Conservation (phyloP, 1,140 invertebrate species). For the Euura lappo region DNA sequence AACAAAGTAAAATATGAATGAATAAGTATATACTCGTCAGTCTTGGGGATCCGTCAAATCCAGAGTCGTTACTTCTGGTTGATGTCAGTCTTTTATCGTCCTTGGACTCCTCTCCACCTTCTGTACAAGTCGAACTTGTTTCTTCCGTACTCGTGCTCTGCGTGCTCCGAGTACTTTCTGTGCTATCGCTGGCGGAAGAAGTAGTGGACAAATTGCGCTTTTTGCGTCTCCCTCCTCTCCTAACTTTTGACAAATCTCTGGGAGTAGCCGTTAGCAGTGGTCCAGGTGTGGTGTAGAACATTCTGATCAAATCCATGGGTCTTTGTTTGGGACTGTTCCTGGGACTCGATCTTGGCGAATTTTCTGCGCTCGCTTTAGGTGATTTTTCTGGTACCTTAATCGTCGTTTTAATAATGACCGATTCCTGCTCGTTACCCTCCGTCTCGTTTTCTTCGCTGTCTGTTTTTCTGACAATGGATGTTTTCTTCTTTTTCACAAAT, state of each 20-base stretch:
- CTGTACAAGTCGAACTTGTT: slow-evolving; percentile 41
- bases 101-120: slow-evolving; percentile 44
- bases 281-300: slow-evolving; percentile 56
- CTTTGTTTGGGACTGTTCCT: slow-evolving; percentile 39
- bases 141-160: slow-evolving; percentile 43
- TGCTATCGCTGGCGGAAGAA: slow-evolving; percentile 54
- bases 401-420: neutral
- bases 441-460: neutral
- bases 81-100: slow-evolving; percentile 53
- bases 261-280: slow-evolving; percentile 55
- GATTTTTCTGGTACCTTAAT: neutral
- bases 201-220: slow-evolving; percentile 31
- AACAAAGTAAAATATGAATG: slow-evolving; percentile 2
- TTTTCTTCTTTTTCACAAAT: neutral
- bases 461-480: neutral
- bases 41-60: slow-evolving; percentile 59
- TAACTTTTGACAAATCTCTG: slow-evolving; percentile 52
- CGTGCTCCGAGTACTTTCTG: slow-evolving; percentile 47
- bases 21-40: slow-evolving; percentile 47
- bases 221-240: slow-evolving; percentile 46
- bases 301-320: slow-evolving; percentile 51
- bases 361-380: neutral
- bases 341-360: slow-evolving; percentile 23
- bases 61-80: slow-evolving; percentile 57
- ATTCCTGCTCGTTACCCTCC: neutral